Evolutionary conservation across 1,140 invertebrate genomes (phyloP).

Genomic region (Coelopa frigida): DNA sequence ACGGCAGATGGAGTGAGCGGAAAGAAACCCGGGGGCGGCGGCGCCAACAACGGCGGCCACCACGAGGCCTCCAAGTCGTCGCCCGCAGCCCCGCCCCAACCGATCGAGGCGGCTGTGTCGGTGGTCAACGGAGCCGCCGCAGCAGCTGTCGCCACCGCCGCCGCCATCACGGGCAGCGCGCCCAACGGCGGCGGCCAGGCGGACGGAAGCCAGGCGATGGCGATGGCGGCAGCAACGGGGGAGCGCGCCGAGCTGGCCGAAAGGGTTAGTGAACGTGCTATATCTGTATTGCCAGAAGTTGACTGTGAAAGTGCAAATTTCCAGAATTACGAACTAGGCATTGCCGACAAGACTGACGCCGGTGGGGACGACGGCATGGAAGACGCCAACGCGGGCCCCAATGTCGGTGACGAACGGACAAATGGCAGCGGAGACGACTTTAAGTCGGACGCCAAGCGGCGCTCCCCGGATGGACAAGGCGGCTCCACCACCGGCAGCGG

Average conservation of each 20-base stretch:
- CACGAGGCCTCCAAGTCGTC: slow-evolving; percentile 14
- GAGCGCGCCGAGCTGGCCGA: too few relatives aligned
- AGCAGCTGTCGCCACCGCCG: background rate
- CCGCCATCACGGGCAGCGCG: background rate
- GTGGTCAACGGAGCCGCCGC: slow-evolving; percentile 24
- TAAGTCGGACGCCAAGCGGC: slow-evolving; percentile 31
- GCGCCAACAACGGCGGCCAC: background rate
- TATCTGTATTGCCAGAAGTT: slow-evolving; percentile 31
- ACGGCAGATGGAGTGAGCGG: slow-evolving; percentile 28
- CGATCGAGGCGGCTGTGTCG: slow-evolving; percentile 39
- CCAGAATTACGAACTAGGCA: slow-evolving; percentile 15
- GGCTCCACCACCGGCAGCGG: slow-evolving; percentile 32
- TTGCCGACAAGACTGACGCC: background rate
- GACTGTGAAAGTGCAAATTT: slow-evolving; percentile 33
- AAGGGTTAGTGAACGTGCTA: slow-evolving; percentile 24
- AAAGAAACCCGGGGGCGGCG: too few relatives aligned
- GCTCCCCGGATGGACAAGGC: slow-evolving; percentile 37
- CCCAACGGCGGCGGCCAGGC: background rate
- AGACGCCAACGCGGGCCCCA: background rate
- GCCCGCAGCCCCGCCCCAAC: slow-evolving; percentile 32
- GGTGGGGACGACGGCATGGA: background rate
- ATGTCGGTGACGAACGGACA: background rate
- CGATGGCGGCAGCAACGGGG: slow-evolving; percentile 6
- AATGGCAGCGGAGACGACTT: slow-evolving; percentile 22
- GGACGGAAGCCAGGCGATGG: too few relatives aligned